Evolutionary conservation across 2,888 invertebrate genomes (phyloP), one percentile per base, ranked within the genome.

Genomic region (Ophion ellenae): DNA sequence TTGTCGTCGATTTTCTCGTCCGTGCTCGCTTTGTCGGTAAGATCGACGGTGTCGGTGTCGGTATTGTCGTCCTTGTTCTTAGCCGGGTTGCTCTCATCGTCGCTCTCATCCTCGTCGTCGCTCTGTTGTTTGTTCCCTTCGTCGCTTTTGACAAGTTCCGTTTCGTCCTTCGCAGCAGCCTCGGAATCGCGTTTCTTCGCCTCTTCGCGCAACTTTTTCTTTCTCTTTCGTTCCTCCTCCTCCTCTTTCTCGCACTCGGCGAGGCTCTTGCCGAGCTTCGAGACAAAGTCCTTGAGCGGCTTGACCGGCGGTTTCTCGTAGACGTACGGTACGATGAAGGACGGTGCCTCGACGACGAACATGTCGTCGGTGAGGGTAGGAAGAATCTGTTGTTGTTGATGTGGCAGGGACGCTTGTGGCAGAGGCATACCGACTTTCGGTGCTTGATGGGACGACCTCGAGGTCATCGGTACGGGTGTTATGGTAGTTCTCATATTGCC

Each of bases 331-430:
- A 98, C 98, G 92, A 98, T 98, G 92, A 98, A 98, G 32, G 98
- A 98, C 7, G 98, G 98, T 45, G 98, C 98, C 94, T 98, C 98
- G 11, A 98, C 97, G 14, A 98, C 98, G 93, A 97, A 98, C 97
- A 98, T 98, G 90, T 98, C 98, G 93, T 98, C 98, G 28, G 98
- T 98, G 36, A 98, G 94, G 9, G 97, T 97, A 0, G 98, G 98
- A 89, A 98, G 94, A 87, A 98, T 96, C 57, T 96, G 96, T 61
- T 96, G 95, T 47, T 47, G 53, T 53, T 53, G 53, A 4, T 53
- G 53, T 40, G 81, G 69, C 40, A 70, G 7, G 0, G 71, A 28
- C 20, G 78, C 94, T 90, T 40, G 86, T 81, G 74, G 77, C 81
- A 47, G 59, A 20, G 53, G 82, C 10, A 78, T 61, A 59, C 24